Base-by-base conservation (phyloP, 2,113 vertebrate genomes). In the Grallaria varia region DNA sequence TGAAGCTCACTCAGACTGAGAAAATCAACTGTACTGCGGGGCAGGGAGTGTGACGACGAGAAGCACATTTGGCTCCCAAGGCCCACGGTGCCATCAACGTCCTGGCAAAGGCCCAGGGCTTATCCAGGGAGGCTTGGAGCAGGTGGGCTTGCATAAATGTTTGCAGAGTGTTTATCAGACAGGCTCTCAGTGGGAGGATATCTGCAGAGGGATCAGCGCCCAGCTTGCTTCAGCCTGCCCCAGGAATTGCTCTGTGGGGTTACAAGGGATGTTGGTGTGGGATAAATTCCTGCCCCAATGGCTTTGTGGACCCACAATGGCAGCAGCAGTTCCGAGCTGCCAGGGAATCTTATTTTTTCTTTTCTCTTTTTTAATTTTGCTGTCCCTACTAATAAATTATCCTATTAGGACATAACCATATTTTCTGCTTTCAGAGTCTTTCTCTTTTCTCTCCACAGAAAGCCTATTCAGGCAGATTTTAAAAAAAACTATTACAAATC, bases 381-480 rank as follows among this genome's bases (percentile, higher is more conserved):
- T 94, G 58, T 89, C 74, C 84, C 17, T 63, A 50, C 39, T 87
- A 81, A 96, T 47, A 91, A 95, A 89, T 78, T 68, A 40, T 44
- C 81, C 81, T 14, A 56, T 87, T 89, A 87, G 87, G 74, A 89
- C 58, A 75, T 39, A 63, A 63, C 75, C 75, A 14, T 30, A 62
- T 76, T 94, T 86, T 83, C 75, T 88, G 44, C 87, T 85, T 84
- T 68, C 37, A 7, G 59, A 81, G 44, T 40, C 77, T 82, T 73
- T 66, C 31, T 58, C 71, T 89, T 71, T 84, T 89, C 63, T 82
- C 60, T 91, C 67, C 67, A 62, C 79, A 50, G 71, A 90, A 91
- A 96, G 44, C 53, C 92, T 83, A 76, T 62, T 89, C 78, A 81
- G 69, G 86, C 79, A 92, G 79, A 63, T 66, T 88, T 52, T 55